A percentile compares a stretch with the other conserved stretches of the same genome.
Conservation (phyloP, 2,888 invertebrate genomes). For the Lutraria lutraria region DNA sequence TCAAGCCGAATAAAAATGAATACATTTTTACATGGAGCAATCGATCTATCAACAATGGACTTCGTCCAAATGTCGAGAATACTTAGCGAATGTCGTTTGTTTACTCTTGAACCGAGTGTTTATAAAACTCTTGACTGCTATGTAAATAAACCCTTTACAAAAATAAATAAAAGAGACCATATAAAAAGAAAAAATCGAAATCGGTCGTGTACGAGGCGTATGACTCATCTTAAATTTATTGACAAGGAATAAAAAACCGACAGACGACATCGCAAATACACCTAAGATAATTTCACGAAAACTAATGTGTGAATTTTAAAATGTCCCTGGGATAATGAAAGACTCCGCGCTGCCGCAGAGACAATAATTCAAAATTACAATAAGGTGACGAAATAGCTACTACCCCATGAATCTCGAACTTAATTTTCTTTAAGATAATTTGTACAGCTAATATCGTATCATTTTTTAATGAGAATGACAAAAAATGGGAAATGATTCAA, state of each 20-base stretch:
- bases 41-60: background rate
- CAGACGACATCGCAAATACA: conserved; percentile 11
- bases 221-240: conserved; percentile 13
- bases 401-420: background rate
- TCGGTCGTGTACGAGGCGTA: background rate
- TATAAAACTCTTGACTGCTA: conserved; percentile 32
- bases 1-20: background rate
- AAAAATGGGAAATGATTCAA: background rate
- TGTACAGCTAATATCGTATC: conserved; percentile 15
- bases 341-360: background rate
- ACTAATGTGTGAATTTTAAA: background rate
- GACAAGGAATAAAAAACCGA: conserved; percentile 11
- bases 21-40: background rate
- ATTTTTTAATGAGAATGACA: conserved; percentile 5
- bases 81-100: background rate
- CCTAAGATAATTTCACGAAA: background rate
- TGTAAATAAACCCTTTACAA: conserved; percentile 34
- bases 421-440: conserved; percentile 3
- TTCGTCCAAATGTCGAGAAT: background rate
- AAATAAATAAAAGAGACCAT: background rate
- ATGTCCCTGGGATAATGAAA: conserved; percentile 1
- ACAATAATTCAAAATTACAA: conserved; percentile 21
- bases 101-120: conserved; percentile 30
- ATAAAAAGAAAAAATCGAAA: conserved; percentile 17
- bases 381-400: background rate